These are phyloP conservation scores for Hassar affinis DNA, from an alignment of 2,113 vertebrate genomes.

Conservation along the genomic window DNA sequence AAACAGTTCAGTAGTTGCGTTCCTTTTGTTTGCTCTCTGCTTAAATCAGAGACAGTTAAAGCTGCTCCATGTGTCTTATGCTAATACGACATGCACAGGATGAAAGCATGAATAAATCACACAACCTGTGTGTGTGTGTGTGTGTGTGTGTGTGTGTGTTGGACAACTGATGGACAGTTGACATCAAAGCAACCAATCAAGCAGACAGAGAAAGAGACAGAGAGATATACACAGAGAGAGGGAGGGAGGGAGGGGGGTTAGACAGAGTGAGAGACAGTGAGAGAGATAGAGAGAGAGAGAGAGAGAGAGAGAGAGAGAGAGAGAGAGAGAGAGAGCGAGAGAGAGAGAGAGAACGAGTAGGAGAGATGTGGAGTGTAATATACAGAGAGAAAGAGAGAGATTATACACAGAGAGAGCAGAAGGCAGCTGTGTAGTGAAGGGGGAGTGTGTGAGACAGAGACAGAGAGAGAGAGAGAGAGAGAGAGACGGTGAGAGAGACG, in stretches of 20 bases:
- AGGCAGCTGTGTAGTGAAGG: not conserved
- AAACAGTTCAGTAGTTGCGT: constrained; percentile 66
- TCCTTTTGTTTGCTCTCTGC: constrained; percentile 63
- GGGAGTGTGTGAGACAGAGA: too few relatives aligned
- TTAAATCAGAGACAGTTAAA: constrained; percentile 72
- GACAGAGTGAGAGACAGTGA: constrained; percentile 1
- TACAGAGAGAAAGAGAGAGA: not conserved
- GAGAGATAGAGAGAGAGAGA: too few relatives aligned
- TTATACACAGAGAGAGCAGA: constrained; percentile 38
- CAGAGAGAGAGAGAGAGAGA: constrained; percentile 43
- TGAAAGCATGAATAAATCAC: constrained; percentile 72
- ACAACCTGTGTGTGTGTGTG: constrained; percentile 62
- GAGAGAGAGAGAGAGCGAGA: too few relatives aligned
- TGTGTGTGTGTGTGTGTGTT: constrained; percentile 37
- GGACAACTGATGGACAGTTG: constrained; percentile 37
- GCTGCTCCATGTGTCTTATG: constrained; percentile 66
- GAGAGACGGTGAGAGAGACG: constrained; percentile 59
- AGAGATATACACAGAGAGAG: not conserved
- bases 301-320: not conserved
- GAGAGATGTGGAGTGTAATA: not conserved
- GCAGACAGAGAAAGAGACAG: not conserved
- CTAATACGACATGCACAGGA: constrained; percentile 63
- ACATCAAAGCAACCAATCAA: constrained; percentile 65
- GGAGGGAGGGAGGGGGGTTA: too few relatives aligned
- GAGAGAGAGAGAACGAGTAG: too few relatives aligned